Conservation (phyloP, 2,797 vertebrate genomes). For the Odontamblyopus lacepedii region DNA sequence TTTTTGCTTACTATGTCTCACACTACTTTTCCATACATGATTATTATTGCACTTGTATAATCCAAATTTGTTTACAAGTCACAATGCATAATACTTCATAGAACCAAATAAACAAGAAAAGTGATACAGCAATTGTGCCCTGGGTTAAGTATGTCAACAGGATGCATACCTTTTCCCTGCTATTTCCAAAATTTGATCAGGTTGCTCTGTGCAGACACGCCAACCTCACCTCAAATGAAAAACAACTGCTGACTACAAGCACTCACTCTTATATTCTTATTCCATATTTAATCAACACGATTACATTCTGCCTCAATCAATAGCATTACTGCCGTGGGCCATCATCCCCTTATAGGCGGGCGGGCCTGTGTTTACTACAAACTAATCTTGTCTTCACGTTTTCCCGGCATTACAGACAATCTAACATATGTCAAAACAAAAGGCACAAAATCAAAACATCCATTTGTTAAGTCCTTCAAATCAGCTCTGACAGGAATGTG, state of each 20-base stretch:
- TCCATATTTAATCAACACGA: neutral
- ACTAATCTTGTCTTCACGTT: neutral
- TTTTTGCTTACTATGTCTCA: neutral
- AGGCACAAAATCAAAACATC: conserved; percentile 1
- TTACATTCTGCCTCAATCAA: conserved; percentile 7
- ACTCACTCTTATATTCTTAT: neutral
- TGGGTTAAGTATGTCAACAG: conserved; percentile 26
- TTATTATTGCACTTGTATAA: neutral
- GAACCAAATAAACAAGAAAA: neutral
- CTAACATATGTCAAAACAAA: neutral
- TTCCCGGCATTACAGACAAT: neutral
- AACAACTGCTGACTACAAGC: neutral
- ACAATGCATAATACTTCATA: neutral
- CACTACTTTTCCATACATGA: neutral
- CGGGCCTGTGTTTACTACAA: neutral
- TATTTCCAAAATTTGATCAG: conserved; percentile 13
- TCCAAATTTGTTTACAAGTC: neutral
- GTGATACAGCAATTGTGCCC: conserved; percentile 17
- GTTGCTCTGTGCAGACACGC: neutral
- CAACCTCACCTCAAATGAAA: conserved; percentile 2
- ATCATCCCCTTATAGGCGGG: neutral
- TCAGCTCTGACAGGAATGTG: neutral
- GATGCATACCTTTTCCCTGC: conserved; percentile 30
- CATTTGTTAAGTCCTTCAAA: conserved; percentile 16
- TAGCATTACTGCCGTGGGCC: neutral